These are phyloP conservation scores for Autographa gamma DNA, from an alignment of 2,888 invertebrate species.

Conservation along the genomic window DNA sequence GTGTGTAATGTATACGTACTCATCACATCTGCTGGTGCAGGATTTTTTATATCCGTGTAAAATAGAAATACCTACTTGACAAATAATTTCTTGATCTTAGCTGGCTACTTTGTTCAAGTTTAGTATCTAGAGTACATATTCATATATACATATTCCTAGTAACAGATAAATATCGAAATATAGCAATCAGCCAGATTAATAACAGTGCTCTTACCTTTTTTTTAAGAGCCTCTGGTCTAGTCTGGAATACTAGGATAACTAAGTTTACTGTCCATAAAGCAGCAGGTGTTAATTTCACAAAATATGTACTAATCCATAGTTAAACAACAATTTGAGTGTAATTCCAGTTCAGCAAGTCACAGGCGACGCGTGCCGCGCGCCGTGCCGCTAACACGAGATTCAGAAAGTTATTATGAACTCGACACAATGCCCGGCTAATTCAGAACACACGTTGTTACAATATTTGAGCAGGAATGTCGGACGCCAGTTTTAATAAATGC, in stretches of 20 bases:
- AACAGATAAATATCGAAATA: neutral
- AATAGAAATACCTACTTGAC: conserved; percentile 33
- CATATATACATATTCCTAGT: neutral
- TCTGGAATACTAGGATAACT: neutral
- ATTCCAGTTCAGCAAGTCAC: conserved; percentile 29
- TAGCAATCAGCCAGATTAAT: too few species aligned
- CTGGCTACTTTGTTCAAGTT: neutral
- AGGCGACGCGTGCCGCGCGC: conserved; percentile 19
- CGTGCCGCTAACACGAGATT: conserved; percentile 34
- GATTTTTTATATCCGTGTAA: conserved; percentile 52
- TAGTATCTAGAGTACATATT: neutral
- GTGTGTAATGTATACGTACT: conserved; percentile 65
- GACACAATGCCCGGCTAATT: conserved; percentile 56
- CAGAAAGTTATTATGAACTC: conserved; percentile 62
- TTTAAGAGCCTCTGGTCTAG: neutral
- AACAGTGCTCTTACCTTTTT: too few species aligned
- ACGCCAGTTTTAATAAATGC: conserved; percentile 54
- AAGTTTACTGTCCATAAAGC: neutral
- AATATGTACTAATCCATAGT: conserved; percentile 19
- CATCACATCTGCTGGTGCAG: conserved; percentile 57
- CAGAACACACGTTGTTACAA: conserved; percentile 63
- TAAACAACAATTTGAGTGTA: conserved; percentile 28
- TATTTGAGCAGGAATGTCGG: conserved; percentile 65
- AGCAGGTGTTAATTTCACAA: conserved; percentile 25
- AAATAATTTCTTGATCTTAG: conserved; percentile 37